Evolutionary conservation across 37 sponge, comb jelly and placozoan species (phyloP), one percentile per base, ranked within the genome.

Genomic region (Chondrilla cf. caribensis): DNA sequence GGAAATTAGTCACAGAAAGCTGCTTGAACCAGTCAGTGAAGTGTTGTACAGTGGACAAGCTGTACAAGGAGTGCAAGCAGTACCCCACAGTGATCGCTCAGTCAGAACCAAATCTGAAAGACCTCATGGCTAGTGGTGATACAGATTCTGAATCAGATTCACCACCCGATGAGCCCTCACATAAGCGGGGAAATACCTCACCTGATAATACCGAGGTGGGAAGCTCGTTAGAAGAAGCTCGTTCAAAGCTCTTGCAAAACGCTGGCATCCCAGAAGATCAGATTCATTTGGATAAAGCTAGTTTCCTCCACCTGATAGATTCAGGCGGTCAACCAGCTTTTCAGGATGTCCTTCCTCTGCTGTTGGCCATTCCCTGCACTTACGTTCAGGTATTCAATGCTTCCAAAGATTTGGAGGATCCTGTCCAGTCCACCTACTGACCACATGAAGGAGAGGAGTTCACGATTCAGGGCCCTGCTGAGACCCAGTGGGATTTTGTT

Each of bases 321-420:
- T 36, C 76, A 5, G 76, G 76, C 6, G 76, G 76, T 6, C 76
- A 73, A 40, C 76, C 76, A 6, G 2, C 2, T n/a, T 73, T 73
- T 7, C 76, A 73, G 24, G 76, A 73, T 40, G 76, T 42, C 15
- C 14, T 73, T 43, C 43, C 76, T 37, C 44, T 73, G 8, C 42
- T 73, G 43, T 2, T 73, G 44, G 44, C 39, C 44, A 19, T 73
- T 4, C 76, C 76, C 31, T 39, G 25, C 44, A 73, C 76, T 22
- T 73, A 40, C 43, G 15, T 73, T 3, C 21, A 40, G 2, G 76
- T 73, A 4, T 73, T 73, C 25, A 40, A 73, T 73, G 76, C 76
- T 3, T 37, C 76, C 41, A 22, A 4, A 2, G 44, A 40, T 37
- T 37, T 73, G 24, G 19, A 73, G 18, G 6, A 40, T 22, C 43